Percentiles rank a stretch among this genome's conserved stretches.
Evolutionary conservation across 1,140 invertebrate genomes (phyloP).

Genomic region (Halictus rubicundus): DNA sequence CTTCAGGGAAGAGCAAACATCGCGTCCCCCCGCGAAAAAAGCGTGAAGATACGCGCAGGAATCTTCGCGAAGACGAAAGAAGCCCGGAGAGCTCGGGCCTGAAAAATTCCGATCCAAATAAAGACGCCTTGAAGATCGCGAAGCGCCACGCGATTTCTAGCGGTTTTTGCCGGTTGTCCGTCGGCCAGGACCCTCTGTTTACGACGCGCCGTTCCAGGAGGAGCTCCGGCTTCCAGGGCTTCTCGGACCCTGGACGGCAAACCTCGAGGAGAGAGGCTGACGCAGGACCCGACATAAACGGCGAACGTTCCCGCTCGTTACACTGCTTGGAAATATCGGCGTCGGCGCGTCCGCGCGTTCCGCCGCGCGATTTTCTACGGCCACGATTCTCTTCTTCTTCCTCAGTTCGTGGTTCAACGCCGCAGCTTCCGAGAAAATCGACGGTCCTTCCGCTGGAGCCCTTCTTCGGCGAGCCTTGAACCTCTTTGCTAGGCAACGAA

Average conservation of each 20-base stretch:
- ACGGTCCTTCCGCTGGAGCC: background rate
- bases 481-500: too few species aligned
- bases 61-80: too few species aligned
- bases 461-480: too few species aligned
- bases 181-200: background rate
- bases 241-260: background rate
- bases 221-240: background rate
- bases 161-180: background rate
- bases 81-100: too few species aligned
- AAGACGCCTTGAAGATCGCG: background rate
- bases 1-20: too few species aligned
- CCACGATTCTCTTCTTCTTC: background rate
- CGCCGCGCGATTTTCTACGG: slow-evolving; percentile 6
- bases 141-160: background rate
- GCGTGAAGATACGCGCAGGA: too few species aligned
- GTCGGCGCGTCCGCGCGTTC: background rate
- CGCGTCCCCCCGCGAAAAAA: too few species aligned
- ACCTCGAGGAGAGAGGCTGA: background rate
- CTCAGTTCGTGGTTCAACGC: background rate
- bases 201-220: background rate
- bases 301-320: slow-evolving; percentile 15
- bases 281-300: slow-evolving; percentile 4
- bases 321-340: slow-evolving; percentile 7
- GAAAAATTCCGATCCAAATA: slow-evolving; percentile 19
- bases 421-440: slow-evolving; percentile 14